Evolutionary conservation across 2,797 vertebrate species (phyloP), one percentile per base, ranked within the genome.

Genomic region (Phrynocephalus vlangalii): DNA sequence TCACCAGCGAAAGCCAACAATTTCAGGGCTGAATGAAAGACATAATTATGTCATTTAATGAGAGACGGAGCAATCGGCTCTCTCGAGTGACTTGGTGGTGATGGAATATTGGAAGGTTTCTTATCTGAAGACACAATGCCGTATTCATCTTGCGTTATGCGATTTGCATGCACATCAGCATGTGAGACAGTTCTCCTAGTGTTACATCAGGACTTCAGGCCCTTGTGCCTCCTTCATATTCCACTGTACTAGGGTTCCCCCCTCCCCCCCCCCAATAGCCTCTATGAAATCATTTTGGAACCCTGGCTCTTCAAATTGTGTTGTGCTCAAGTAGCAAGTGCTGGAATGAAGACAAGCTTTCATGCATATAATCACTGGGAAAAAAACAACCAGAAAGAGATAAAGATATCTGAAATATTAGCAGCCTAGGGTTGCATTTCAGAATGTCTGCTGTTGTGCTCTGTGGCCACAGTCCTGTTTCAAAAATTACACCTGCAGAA

Each of bases 21-120:
- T 94, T 92, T 91, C 87, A 92, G 88, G 86, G 85, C 87, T 93
- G 85, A 93, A 89, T 91, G 90, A 93, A 93, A 91, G 68, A 77
- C 88, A 16, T 91, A 88, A 93, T 94, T 94, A 85, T 75, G 72
- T 90, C 3, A 84, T 89, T 92, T 86, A 87, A 80, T 89, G 88
- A 91, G 86, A 83, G 83, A 81, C 22, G 33, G 79, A 90, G 89
- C 79, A 91, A 76, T 63, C 67, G 90, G 30, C 70, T 93, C 85
- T 90, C 66, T 71, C 15, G 26, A 38, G 84, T 86, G 30, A 87
- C 87, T 89, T 90, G 90, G 83, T 76, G 89, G 77, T 67, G 38
- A 28, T 87, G 18, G 86, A 93, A 73, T 85, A 87, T n/a, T 87
- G 18, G 1, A 80, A 68, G 79, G 18, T 79, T 78, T 84, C 71